A percentile compares a stretch with the other conserved stretches of the same genome.
phyloP scores from a whole-genome alignment of 2,888 invertebrate genomes.

The Nineta flava region DNA sequence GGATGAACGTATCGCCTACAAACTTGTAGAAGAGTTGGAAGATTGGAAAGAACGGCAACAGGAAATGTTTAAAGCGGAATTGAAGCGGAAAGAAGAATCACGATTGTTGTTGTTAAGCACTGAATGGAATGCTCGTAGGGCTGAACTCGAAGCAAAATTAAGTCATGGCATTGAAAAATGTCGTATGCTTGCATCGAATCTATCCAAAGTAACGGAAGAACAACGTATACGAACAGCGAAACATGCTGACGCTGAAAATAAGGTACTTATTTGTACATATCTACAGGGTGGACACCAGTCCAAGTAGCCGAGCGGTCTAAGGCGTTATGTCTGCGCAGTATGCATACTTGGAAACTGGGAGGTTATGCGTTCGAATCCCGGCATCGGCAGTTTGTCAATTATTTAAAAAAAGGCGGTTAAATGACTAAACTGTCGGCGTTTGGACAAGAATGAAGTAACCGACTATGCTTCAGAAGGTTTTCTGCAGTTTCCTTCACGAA shows the following conservation, averaged over 20 bases:
- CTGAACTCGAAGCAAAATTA: slow-evolving; percentile 38
- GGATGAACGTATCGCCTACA: slow-evolving; percentile 28
- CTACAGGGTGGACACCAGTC: too few relatives aligned
- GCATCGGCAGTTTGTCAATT: too few relatives aligned
- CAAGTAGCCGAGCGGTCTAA: too few relatives aligned
- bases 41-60: slow-evolving; percentile 58
- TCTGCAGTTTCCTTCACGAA: too few relatives aligned
- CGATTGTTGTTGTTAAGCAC: slow-evolving; percentile 30
- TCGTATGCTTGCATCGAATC: slow-evolving; percentile 36
- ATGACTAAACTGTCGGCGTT: too few relatives aligned
- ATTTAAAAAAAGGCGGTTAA: too few relatives aligned
- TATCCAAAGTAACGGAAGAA: slow-evolving; percentile 43
- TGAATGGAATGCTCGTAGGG: slow-evolving; percentile 40
- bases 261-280: neutral
- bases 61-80: slow-evolving; percentile 39
- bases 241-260: slow-evolving; percentile 26
- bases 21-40: slow-evolving; percentile 49
- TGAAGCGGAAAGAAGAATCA: slow-evolving; percentile 5
- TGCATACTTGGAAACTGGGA: too few relatives aligned
- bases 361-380: too few relatives aligned
- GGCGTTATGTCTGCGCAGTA: too few relatives aligned
- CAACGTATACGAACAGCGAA: slow-evolving; percentile 32
- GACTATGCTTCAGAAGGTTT: too few relatives aligned
- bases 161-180: slow-evolving; percentile 42
- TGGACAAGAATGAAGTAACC: too few relatives aligned